These are phyloP conservation scores for Lacerta bilineata DNA, from an alignment of 2,797 vertebrate genomes.

Conservation along the genomic window DNA sequence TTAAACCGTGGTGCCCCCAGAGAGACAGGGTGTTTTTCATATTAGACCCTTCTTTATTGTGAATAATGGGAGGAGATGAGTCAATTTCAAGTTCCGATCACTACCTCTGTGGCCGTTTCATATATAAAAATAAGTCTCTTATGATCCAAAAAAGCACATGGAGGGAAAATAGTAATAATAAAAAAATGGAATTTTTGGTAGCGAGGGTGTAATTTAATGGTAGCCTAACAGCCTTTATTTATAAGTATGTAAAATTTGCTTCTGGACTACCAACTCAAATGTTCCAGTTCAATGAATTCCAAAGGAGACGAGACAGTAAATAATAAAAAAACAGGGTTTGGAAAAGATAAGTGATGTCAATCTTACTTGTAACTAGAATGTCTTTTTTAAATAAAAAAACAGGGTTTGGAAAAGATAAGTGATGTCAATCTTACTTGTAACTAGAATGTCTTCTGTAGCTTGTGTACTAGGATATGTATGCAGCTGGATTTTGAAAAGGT, in stretches of 20 bases:
- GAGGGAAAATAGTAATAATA: background rate
- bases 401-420: conserved; percentile 57
- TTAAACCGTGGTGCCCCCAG: conserved; percentile 50
- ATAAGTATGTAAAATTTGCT: conserved; percentile 58
- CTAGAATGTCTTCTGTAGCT: conserved; percentile 13
- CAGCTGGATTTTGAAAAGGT: conserved; percentile 37
- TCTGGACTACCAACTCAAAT: conserved; percentile 49
- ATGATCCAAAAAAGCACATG: conserved; percentile 42
- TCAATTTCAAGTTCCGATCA: conserved; percentile 49
- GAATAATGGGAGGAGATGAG: conserved; percentile 47
- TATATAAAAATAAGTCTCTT: conserved; percentile 62
- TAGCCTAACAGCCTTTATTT: conserved; percentile 36
- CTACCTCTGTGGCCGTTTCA: conserved; percentile 39
- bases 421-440: conserved; percentile 57
- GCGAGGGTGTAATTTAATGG: conserved; percentile 43
- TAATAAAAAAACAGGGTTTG: conserved; percentile 63
- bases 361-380: conserved; percentile 49
- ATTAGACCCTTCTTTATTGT: conserved; percentile 58
- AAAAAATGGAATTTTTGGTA: conserved; percentile 13
- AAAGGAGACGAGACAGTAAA: conserved; percentile 72
- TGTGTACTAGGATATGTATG: conserved; percentile 13
- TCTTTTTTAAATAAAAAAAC: too few relatives aligned
- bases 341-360: conserved; percentile 54
- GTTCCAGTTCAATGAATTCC: conserved; percentile 73
- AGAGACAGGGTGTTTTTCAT: conserved; percentile 53